phyloP scores from a whole-genome alignment of 2,113 vertebrate genomes.

The Ictalurus furcatus region DNA sequence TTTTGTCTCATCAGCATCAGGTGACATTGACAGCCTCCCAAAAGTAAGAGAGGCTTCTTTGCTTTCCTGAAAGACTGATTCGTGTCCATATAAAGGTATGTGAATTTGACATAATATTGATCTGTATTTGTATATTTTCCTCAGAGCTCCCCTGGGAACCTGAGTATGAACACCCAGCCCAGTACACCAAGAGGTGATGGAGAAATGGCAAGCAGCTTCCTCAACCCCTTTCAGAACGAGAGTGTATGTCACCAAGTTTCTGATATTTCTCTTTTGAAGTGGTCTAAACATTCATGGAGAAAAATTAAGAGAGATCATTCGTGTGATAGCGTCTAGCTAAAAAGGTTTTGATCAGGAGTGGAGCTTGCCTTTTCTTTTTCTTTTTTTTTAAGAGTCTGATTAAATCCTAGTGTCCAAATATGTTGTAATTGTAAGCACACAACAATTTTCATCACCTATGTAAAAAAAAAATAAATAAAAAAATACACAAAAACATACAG shows the following conservation, averaged over 20 bases:
- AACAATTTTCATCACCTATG: not conserved
- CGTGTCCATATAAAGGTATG: not conserved
- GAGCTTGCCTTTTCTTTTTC: not conserved
- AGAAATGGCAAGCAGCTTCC: constrained; percentile 97
- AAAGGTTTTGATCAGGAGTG: not conserved
- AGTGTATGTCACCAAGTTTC: constrained; percentile 66
- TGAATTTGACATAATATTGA: not conserved
- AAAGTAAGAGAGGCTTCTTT: constrained; percentile 78
- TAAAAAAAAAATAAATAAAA: not conserved
- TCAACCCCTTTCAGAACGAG: constrained; percentile 98
- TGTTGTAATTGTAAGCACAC: not conserved
- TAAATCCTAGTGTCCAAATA: not conserved
- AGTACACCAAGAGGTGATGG: constrained; percentile 96
- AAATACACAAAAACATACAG: not conserved
- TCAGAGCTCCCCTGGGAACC: constrained; percentile 96
- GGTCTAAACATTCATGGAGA: not conserved
- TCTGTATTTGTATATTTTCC: not conserved
- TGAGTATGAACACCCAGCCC: constrained; percentile 98
- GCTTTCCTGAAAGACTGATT: constrained; percentile 3
- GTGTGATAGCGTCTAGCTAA: not conserved
- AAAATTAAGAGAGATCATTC: not conserved
- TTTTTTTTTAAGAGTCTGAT: not conserved
- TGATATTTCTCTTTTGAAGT: not conserved
- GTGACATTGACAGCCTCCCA: constrained; percentile 98
- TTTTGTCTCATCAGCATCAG: constrained; percentile 78